These are phyloP conservation scores for Ladona fulva DNA, from an alignment of 1,140 invertebrate genomes.

Conservation along the genomic window DNA sequence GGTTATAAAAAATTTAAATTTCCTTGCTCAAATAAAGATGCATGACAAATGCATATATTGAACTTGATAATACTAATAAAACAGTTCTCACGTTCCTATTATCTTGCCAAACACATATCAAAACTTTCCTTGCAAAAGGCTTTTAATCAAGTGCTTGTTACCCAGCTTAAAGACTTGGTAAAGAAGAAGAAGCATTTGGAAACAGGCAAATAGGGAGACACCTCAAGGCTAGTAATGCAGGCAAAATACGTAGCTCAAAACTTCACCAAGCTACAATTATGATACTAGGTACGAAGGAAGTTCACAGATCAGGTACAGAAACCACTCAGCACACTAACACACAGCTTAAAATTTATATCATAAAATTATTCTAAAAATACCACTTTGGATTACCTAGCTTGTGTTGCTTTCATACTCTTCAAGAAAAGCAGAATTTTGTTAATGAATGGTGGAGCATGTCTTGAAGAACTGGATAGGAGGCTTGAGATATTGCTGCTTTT, in stretches of 20 bases:
- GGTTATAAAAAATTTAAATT: no score
- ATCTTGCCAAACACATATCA: no score
- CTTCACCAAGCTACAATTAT: background rate
- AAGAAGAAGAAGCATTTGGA: background rate
- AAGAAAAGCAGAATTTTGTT: no score
- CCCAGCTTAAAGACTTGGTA: background rate
- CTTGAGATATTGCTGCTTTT: background rate
- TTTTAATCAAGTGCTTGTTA: background rate
- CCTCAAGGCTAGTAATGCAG: slow-evolving; percentile 3
- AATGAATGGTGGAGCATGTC: no score
- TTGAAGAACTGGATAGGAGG: no score
- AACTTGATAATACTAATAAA: no score
- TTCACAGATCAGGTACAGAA: background rate
- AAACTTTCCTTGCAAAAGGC: background rate
- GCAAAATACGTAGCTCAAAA: background rate
- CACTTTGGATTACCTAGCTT: no score
- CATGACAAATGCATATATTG: no score
- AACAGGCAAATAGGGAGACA: background rate
- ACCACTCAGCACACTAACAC: background rate
- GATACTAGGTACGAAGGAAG: background rate
- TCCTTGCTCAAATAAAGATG: no score
- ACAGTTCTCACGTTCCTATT: no score
- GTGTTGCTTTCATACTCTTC: no score
- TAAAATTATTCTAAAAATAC: background rate
- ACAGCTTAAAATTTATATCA: background rate